phyloP scores from a whole-genome alignment of 2,797 vertebrate species.

The Syngnathus rostellatus region DNA sequence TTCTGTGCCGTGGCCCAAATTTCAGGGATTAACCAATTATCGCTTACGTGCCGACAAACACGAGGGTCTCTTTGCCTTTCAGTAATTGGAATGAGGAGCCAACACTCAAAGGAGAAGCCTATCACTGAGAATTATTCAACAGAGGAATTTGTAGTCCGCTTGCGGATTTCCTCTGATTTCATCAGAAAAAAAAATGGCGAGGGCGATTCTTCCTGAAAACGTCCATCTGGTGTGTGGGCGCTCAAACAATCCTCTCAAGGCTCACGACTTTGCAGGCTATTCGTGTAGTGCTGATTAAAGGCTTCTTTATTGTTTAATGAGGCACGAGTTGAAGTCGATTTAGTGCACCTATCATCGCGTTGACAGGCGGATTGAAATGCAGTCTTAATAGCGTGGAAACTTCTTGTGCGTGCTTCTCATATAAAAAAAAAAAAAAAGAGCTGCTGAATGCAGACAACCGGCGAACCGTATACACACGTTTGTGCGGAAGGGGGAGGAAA shows the following conservation, averaged over 20 bases:
- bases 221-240: slow-evolving; percentile 57
- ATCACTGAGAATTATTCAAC: slow-evolving; percentile 60
- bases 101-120: slow-evolving; percentile 48
- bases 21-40: slow-evolving; percentile 69
- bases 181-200: slow-evolving; percentile 55
- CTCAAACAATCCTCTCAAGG: slow-evolving; percentile 35
- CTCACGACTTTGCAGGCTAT: slow-evolving; percentile 13
- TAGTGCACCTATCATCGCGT: not conserved
- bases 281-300: slow-evolving; percentile 12
- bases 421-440: not conserved
- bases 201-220: slow-evolving; percentile 53
- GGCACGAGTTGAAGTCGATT: not conserved
- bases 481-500: slow-evolving; percentile 8
- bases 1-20: slow-evolving; percentile 55
- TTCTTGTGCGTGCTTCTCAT: not conserved
- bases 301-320: slow-evolving; percentile 23
- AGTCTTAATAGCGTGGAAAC: not conserved
- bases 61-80: slow-evolving; percentile 58
- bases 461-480: not conserved
- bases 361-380: not conserved
- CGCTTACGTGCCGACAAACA: slow-evolving; percentile 60
- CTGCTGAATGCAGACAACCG: not conserved
- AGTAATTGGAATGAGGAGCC: slow-evolving; percentile 58
- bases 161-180: slow-evolving; percentile 65
- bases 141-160: slow-evolving; percentile 44